A percentile compares a stretch with the other conserved stretches of the same genome.
Conservation (phyloP, 2,113 vertebrate genomes). For the Proterorhinus semilunaris region DNA sequence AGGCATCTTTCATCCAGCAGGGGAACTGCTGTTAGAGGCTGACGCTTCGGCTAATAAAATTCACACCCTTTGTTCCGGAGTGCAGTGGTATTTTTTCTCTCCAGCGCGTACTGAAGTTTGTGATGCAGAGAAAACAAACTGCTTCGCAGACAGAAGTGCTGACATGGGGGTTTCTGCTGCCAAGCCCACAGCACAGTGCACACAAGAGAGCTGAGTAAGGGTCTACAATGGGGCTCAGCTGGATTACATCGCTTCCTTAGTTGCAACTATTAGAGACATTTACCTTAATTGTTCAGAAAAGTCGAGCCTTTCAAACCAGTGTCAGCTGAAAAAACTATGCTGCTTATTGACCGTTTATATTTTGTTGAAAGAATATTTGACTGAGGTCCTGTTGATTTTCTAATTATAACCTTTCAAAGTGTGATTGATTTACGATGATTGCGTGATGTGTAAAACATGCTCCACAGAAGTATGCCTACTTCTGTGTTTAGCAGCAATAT, state of each 20-base stretch:
- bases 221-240: not conserved
- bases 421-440: too few species aligned
- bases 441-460: too few species aligned
- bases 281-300: not conserved
- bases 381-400: too few species aligned
- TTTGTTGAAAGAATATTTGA: too few species aligned
- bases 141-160: not conserved
- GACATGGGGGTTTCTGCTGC: not conserved
- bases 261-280: not conserved
- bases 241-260: not conserved
- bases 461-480: too few species aligned
- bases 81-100: not conserved
- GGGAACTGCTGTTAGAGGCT: not conserved
- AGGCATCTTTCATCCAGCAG: not conserved
- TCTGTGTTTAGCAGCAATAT: too few species aligned
- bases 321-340: too few species aligned
- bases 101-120: not conserved
- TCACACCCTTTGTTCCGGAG: not conserved
- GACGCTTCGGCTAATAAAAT: not conserved
- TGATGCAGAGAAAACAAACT: constrained; percentile 4
- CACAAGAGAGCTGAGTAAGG: not conserved
- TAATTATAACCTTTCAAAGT: too few species aligned
- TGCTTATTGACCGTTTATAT: too few species aligned
- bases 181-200: not conserved
- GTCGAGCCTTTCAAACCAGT: too few species aligned